A percentile compares a stretch with the other conserved stretches of the same genome.
These are phyloP conservation scores for Linyphia triangularis DNA, from an alignment of 2,888 invertebrate genomes.

Conservation along the genomic window DNA sequence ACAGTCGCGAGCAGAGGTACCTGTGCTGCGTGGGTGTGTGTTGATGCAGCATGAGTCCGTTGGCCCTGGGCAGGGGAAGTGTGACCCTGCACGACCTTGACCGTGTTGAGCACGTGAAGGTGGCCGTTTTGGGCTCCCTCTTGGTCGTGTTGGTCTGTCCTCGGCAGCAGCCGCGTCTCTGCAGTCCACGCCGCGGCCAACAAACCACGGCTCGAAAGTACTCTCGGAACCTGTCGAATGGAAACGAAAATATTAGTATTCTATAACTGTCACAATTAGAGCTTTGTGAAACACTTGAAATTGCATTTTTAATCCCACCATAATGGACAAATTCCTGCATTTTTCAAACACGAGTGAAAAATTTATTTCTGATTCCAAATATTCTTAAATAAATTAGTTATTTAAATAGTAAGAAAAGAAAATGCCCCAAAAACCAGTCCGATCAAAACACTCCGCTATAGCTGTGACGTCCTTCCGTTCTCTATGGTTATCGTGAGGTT, in stretches of 20 bases:
- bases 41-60: not conserved
- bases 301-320: too few relatives aligned
- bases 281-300: too few relatives aligned
- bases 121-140: slow-evolving; percentile 59
- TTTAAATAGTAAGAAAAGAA: too few relatives aligned
- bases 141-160: not conserved
- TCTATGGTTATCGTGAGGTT: too few relatives aligned
- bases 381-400: too few relatives aligned
- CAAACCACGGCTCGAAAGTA: slow-evolving; percentile 58
- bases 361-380: too few relatives aligned
- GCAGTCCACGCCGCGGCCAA: slow-evolving; percentile 19
- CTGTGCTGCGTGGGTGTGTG: not conserved
- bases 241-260: not conserved
- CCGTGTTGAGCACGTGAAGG: slow-evolving; percentile 60
- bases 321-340: too few relatives aligned
- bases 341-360: too few relatives aligned
- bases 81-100: slow-evolving; percentile 60
- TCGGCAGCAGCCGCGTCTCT: slow-evolving; percentile 32
- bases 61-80: slow-evolving; percentile 41
- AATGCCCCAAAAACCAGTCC: too few relatives aligned
- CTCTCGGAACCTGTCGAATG: slow-evolving; percentile 44
- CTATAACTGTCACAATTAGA: too few relatives aligned
- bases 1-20: slow-evolving; percentile 52
- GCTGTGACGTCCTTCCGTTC: too few relatives aligned
- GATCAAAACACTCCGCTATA: too few relatives aligned